Evolutionary conservation across 2,113 vertebrate genomes (phyloP).

Genomic region (Seriola rivoliana): DNA sequence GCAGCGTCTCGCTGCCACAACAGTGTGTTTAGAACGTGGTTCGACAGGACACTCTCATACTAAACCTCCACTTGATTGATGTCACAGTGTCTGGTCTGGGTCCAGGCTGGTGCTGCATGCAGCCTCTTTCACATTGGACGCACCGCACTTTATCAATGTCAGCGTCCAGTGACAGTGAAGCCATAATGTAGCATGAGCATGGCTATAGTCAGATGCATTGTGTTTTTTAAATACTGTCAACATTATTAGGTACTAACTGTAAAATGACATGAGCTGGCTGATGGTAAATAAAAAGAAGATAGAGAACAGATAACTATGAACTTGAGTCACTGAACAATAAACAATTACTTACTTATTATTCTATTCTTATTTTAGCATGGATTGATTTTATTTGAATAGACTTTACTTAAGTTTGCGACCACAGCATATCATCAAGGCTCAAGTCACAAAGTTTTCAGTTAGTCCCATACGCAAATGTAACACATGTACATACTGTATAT

Average conservation of each 20-base stretch:
- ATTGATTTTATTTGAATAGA: not conserved
- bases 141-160: not conserved
- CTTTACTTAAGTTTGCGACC: not conserved
- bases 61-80: slow-evolving; percentile 59
- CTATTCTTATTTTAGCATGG: not conserved
- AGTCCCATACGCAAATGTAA: not conserved
- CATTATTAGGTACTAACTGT: slow-evolving; percentile 1
- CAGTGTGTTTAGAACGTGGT: slow-evolving; percentile 65
- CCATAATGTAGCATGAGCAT: not conserved
- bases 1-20: slow-evolving; percentile 48
- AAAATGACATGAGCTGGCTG: not conserved
- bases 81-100: slow-evolving; percentile 29
- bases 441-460: not conserved
- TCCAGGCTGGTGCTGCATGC: slow-evolving; percentile 19
- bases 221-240: slow-evolving; percentile 11
- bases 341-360: not conserved
- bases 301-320: not conserved
- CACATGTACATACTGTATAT: no score
- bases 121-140: slow-evolving; percentile 1
- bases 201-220: not conserved
- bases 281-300: not conserved
- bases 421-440: not conserved
- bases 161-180: slow-evolving; percentile 7
- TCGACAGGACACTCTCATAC: slow-evolving; percentile 57
- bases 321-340: not conserved